Base-by-base conservation (phyloP, 1,140 invertebrate genomes). In the Caenorhabditis inopinata region DNA sequence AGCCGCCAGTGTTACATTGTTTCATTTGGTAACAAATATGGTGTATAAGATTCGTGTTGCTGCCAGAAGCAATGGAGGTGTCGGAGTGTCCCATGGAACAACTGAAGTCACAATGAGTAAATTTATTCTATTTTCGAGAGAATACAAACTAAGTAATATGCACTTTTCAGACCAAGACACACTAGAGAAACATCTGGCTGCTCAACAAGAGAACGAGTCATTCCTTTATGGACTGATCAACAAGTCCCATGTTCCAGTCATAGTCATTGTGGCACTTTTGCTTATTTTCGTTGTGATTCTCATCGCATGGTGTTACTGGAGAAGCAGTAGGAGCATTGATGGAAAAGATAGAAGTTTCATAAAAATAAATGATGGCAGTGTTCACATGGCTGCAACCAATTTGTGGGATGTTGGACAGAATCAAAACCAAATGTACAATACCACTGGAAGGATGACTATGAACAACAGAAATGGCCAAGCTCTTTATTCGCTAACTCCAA, bases 31-130 rank as follows among this genome's bases (percentile, higher is more conserved):
- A 16, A 81, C 83, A 9, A 87, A 85, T 27, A 84, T 84, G 58
- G 86, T 84, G 2, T 90, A 90, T 83, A 86, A 84, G 11, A 86
- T 90, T 12, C 85, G 87, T 32, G 85, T 90, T 1, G 87, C 89
- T 29, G 89, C 89, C 14, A 81, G 84, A 23, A 90, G 87, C 14
- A 83, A 76, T 25, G 83, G 83, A 47, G 83, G 83, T 14, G 82
- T 83, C 38, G 83, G 83, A 38, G 82, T 84, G 18, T 77, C 77
- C 5, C 82, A 84, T 49, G 83, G 82, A 48, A 84, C 78, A 3
- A 83, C 83, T 73, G 51, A 48, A 35, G 83, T 84, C 51, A 84
- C 79, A 42, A 84, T 84, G 83, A 78, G 83, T 84, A 48, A 48
- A 51, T 81, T 27, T 7, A 21, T 27, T 42, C 12, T 83, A 51